Evolutionary conservation across 2,888 invertebrate genomes (phyloP).

Genomic region (Cosmopolites sordidus): DNA sequence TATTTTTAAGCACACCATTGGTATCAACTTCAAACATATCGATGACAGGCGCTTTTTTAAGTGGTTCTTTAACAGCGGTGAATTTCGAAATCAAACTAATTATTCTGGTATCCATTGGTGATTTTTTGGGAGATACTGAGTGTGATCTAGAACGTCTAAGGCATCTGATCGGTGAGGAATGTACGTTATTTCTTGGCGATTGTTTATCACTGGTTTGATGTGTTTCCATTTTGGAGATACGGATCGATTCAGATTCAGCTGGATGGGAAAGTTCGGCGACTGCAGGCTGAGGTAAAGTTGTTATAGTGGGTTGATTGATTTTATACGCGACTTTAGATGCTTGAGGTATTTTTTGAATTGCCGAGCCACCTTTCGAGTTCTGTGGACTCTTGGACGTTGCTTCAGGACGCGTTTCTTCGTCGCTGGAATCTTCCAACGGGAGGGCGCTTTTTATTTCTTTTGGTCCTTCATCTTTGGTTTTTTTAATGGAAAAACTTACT

Average conservation of each 20-base stretch:
- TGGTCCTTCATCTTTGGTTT: constrained; percentile 59
- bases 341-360: constrained; percentile 1
- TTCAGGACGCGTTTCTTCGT: constrained; percentile 50
- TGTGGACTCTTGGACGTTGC: not conserved
- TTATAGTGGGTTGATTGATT: constrained; percentile 1
- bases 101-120: not conserved
- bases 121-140: constrained; percentile 4
- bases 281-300: not conserved
- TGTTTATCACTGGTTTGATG: no score
- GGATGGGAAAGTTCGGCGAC: no score
- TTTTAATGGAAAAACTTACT: constrained; percentile 82
- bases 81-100: not conserved
- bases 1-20: not conserved
- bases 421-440: constrained; percentile 72
- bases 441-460: constrained; percentile 63
- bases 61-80: constrained; percentile 2
- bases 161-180: no score
- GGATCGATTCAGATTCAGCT: no score
- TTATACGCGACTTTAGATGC: constrained; percentile 5
- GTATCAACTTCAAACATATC: constrained; percentile 21
- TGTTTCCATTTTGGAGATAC: no score
- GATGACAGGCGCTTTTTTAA: constrained; percentile 6
- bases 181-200: no score
- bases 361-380: not conserved
- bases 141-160: constrained; percentile 3